These are phyloP conservation scores for Pampusana beccarii DNA, from an alignment of 2,113 vertebrate genomes.

Conservation along the genomic window DNA sequence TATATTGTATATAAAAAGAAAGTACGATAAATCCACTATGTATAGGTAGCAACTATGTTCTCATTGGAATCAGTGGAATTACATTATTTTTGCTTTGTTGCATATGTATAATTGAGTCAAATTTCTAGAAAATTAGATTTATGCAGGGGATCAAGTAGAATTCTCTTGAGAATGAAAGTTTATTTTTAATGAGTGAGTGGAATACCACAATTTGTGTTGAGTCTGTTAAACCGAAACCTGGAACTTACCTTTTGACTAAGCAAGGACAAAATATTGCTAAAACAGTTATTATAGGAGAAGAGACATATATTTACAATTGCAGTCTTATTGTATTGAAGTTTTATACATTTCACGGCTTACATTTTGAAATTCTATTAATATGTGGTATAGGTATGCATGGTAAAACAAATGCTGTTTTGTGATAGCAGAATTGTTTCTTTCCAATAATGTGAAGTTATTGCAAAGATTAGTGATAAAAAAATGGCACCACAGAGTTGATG, in stretches of 20 bases:
- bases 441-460: not conserved
- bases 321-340: not conserved
- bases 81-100: not conserved
- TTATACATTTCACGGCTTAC: not conserved
- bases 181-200: not conserved
- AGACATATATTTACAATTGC: not conserved
- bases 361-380: not conserved
- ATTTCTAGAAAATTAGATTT: not conserved
- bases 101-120: not conserved
- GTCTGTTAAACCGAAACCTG: not conserved
- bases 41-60: not conserved
- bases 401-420: not conserved
- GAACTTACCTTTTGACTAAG: not conserved
- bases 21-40: fast-evolving
- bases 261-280: not conserved
- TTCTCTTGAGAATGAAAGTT: not conserved
- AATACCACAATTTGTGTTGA: not conserved
- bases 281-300: not conserved
- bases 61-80: not conserved
- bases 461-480: not conserved
- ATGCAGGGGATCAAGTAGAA: not conserved
- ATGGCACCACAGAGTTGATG: not conserved
- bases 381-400: not conserved
- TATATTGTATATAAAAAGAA: not conserved
- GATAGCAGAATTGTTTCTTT: not conserved